phyloP scores from a whole-genome alignment of 1,140 invertebrate genomes.

The Aethina tumida region DNA sequence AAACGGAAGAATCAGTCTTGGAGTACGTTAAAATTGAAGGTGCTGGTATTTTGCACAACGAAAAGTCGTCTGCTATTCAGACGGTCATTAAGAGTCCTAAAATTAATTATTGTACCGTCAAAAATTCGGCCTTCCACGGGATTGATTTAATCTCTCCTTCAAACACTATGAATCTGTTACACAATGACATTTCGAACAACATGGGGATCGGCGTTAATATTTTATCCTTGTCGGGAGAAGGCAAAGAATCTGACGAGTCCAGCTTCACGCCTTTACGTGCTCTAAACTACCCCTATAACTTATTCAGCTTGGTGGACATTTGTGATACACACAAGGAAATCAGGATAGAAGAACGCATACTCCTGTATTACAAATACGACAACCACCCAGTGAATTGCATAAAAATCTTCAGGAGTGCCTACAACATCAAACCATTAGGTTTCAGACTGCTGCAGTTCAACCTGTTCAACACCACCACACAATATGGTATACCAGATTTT shows the following conservation, averaged over 20 bases:
- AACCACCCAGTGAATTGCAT: conserved; percentile 94
- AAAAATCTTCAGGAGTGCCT: conserved; percentile 87
- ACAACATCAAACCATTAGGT: conserved; percentile 75
- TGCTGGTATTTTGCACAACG: conserved; percentile 93
- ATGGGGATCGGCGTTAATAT: conserved; percentile 84
- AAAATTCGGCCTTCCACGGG: conserved; percentile 79
- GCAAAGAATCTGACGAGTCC: conserved; percentile 75
- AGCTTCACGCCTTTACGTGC: conserved; percentile 76
- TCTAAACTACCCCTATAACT: conserved; percentile 81
- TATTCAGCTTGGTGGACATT: conserved; percentile 94
- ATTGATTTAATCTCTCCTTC: conserved; percentile 85
- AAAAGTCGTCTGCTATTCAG: conserved; percentile 87
- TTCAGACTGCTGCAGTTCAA: conserved; percentile 89
- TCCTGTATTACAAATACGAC: conserved; percentile 96
- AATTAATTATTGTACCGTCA: conserved; percentile 75
- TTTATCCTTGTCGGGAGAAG: conserved; percentile 85
- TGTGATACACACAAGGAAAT: conserved; percentile 92
- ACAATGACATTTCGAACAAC: conserved; percentile 68
- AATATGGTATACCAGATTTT: conserved; percentile 70
- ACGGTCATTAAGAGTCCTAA: conserved; percentile 75
- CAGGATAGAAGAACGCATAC: conserved; percentile 75
- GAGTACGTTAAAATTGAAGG: conserved; percentile 81
- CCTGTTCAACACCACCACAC: conserved; percentile 77
- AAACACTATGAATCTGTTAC: conserved; percentile 59
- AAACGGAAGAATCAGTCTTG: conserved; percentile 61